phyloP scores from a whole-genome alignment of 2,113 vertebrate genomes.

The Siniperca knerii region DNA sequence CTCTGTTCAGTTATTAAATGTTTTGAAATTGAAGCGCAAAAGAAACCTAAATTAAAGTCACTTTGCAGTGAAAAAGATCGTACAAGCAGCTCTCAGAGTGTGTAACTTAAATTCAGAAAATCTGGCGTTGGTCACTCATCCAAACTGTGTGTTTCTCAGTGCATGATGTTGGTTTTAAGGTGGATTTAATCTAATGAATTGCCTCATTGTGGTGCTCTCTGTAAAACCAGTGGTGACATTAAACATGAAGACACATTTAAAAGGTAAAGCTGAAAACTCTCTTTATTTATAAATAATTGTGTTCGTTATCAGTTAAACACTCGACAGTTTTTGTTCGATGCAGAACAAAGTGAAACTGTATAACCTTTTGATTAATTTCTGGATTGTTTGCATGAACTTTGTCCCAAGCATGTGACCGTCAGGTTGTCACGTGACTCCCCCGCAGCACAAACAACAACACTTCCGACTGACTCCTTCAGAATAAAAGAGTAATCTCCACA shows the following conservation, averaged over 20 bases:
- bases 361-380: neutral
- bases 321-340: neutral
- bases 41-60: neutral
- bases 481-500: neutral
- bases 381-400: neutral
- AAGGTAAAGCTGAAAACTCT: neutral
- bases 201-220: neutral
- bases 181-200: neutral
- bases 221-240: neutral
- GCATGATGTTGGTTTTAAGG: neutral
- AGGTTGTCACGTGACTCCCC: slow-evolving; percentile 13
- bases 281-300: neutral
- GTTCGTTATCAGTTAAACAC: neutral
- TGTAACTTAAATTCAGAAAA: neutral
- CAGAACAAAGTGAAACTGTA: neutral
- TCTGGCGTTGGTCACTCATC: neutral
- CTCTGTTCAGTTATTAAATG: too few relatives aligned
- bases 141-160: neutral
- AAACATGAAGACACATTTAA: too few relatives aligned
- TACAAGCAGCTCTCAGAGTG: neutral
- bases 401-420: neutral
- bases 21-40: neutral
- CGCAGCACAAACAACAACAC: neutral
- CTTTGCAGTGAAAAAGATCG: neutral
- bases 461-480: slow-evolving; percentile 15